These are phyloP conservation scores for Acipenser transmontanus DNA, from an alignment of 2,797 vertebrate species.

Conservation along the genomic window DNA sequence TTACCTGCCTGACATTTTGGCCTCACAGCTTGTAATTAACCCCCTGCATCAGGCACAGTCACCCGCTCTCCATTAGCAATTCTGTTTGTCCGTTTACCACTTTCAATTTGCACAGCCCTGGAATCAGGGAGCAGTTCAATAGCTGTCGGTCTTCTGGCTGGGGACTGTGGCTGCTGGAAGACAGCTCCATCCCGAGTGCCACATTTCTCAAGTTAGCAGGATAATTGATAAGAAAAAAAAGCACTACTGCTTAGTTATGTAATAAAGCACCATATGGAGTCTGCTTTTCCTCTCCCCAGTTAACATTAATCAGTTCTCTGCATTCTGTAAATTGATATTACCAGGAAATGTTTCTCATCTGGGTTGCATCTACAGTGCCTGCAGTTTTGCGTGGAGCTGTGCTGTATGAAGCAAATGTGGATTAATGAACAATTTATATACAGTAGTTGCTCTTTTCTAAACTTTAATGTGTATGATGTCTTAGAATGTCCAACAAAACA, in stretches of 20 bases:
- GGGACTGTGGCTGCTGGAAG: background rate
- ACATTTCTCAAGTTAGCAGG: background rate
- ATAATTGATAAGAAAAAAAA: too few relatives aligned
- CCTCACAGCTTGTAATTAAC: background rate
- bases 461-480: too few relatives aligned
- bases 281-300: background rate
- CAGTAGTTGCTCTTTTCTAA: too few relatives aligned
- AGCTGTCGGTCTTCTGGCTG: too few relatives aligned
- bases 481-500: too few relatives aligned
- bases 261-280: background rate
- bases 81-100: background rate
- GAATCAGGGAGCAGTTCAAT: background rate
- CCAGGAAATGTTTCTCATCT: background rate
- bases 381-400: background rate
- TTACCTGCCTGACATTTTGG: constrained; percentile 2
- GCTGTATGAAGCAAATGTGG: background rate
- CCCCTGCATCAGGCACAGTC: too few relatives aligned
- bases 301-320: background rate
- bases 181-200: background rate
- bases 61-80: background rate
- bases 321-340: background rate
- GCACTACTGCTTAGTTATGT: background rate
- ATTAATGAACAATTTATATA: too few relatives aligned
- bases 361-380: background rate
- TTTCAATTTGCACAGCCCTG: background rate